Conservation (phyloP, 2,797 vertebrate genomes). For the Danio kyathit region DNA sequence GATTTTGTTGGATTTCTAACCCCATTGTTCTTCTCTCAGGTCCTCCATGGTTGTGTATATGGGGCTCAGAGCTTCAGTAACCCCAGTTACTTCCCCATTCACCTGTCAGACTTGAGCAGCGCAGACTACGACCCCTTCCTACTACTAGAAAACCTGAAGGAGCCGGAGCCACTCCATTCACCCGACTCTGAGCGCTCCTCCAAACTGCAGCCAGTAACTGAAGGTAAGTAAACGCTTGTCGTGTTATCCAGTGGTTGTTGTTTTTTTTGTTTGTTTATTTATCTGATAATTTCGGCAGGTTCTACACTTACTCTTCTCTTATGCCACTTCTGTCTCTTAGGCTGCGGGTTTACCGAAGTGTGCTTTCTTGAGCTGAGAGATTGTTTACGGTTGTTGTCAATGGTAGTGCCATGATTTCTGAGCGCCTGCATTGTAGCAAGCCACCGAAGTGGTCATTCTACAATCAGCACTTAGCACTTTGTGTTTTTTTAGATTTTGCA, state of each 20-base stretch:
- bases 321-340: background rate
- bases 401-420: no score
- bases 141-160: slow-evolving; percentile 91
- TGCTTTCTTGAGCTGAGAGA: no score
- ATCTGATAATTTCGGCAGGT: background rate
- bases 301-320: background rate
- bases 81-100: slow-evolving; percentile 92
- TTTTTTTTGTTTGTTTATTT: background rate
- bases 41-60: slow-evolving; percentile 96
- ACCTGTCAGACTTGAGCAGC: slow-evolving; percentile 92
- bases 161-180: slow-evolving; percentile 96
- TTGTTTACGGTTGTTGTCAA: no score
- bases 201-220: slow-evolving; percentile 96
- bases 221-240: slow-evolving; percentile 79
- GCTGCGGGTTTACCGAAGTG: no score
- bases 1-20: slow-evolving; percentile 1
- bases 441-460: no score
- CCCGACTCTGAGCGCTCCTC: slow-evolving; percentile 95
- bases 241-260: background rate
- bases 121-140: slow-evolving; percentile 96
- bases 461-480: no score
- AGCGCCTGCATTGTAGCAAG: no score
- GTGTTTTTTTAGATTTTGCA: no score
- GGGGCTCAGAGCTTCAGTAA: slow-evolving; percentile 96
- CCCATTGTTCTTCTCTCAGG: slow-evolving; percentile 73